These are phyloP conservation scores for Colius striatus DNA, from an alignment of 2,113 vertebrate genomes.

Conservation along the genomic window DNA sequence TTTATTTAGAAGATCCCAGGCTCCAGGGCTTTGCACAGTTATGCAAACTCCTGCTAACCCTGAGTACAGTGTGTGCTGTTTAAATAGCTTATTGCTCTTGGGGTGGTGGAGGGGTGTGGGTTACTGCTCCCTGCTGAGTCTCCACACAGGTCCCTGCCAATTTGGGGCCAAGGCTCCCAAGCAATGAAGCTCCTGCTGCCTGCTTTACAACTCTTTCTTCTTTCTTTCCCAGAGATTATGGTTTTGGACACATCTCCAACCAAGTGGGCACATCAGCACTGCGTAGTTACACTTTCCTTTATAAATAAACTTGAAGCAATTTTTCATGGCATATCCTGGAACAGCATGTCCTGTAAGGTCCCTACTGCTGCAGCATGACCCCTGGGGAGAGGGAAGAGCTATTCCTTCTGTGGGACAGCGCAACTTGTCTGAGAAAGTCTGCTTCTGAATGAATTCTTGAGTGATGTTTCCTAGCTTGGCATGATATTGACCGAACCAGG, in stretches of 20 bases:
- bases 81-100: conserved; percentile 7
- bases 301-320: neutral
- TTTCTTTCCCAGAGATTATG: neutral
- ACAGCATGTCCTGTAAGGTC: neutral
- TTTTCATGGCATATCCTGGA: neutral
- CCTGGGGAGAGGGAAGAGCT: neutral
- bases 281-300: neutral
- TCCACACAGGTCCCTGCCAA: conserved; percentile 10
- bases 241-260: neutral
- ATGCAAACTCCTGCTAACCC: conserved; percentile 3
- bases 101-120: neutral
- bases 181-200: neutral
- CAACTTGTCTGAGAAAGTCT: neutral
- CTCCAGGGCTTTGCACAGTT: neutral
- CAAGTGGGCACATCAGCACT: neutral
- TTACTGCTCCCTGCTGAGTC: neutral
- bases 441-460: neutral
- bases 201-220: neutral
- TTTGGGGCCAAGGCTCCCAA: neutral
- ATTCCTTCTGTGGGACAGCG: neutral
- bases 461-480: neutral
- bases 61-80: conserved; percentile 30
- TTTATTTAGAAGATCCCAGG: conserved; percentile 10
- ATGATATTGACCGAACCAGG: neutral
- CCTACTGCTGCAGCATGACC: neutral